phyloP scores from a whole-genome alignment of 2,797 vertebrate genomes.

The Sus cebifrons region DNA sequence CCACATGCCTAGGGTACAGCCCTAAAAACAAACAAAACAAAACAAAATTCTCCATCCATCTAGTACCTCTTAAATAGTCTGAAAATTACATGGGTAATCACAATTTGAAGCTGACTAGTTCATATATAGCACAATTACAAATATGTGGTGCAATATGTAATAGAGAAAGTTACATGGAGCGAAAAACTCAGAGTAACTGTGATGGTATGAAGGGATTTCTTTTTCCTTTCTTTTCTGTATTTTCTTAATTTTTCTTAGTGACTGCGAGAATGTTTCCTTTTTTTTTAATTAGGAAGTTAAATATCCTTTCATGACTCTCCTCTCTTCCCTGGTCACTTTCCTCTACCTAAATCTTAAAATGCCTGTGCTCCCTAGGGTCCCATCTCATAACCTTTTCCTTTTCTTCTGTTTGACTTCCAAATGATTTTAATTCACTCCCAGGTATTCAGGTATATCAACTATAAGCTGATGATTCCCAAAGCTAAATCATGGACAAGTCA shows the following conservation, averaged over 20 bases:
- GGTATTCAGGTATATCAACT: not conserved
- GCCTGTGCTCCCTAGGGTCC: not conserved
- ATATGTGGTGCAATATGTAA: not conserved
- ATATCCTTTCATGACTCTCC: not conserved
- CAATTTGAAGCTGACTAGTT: not conserved
- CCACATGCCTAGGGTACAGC: too few relatives aligned
- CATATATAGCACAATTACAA: not conserved
- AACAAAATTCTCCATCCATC: not conserved
- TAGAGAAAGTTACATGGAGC: not conserved
- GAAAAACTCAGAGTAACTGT: not conserved
- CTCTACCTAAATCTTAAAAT: not conserved
- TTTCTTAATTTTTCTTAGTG: not conserved
- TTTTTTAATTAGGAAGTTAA: not conserved
- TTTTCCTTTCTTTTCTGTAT: conserved; percentile 11
- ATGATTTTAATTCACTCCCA: not conserved
- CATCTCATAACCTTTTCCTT: not conserved
- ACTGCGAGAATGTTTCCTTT: not conserved
- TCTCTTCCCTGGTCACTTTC: not conserved
- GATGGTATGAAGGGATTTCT: not conserved
- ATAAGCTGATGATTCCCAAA: not conserved
- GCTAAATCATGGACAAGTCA: not conserved
- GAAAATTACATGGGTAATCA: not conserved
- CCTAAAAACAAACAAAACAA: too few relatives aligned
- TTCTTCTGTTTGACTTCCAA: not conserved
- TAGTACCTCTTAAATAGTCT: not conserved